Percentiles rank a stretch among this genome's conserved stretches.
Evolutionary conservation across 2,797 vertebrate genomes (phyloP).

Genomic region (Scomberomorus guttatus): DNA sequence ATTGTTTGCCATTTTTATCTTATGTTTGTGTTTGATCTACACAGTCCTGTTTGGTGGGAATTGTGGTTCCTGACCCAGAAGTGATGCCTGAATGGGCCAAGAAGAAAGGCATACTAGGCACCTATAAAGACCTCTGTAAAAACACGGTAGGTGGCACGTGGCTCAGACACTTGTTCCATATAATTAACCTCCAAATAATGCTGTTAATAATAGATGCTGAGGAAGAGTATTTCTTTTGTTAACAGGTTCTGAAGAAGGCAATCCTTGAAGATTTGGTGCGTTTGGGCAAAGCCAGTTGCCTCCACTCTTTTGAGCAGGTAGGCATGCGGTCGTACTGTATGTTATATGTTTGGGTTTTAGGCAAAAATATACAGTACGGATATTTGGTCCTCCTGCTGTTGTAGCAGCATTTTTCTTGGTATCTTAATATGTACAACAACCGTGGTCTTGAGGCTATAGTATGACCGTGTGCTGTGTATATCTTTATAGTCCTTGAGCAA

Average conservation of each 20-base stretch:
- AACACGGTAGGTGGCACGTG: conserved; percentile 85
- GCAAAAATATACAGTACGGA: not conserved
- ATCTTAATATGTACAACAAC: not conserved
- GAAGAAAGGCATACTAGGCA: conserved; percentile 93
- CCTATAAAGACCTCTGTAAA: conserved; percentile 90
- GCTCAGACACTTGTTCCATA: not conserved
- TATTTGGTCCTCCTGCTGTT: not conserved
- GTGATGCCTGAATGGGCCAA: conserved; percentile 95
- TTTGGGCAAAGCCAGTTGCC: conserved; percentile 94
- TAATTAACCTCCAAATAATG: not conserved
- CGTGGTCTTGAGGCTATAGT: not conserved
- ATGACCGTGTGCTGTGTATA: not conserved
- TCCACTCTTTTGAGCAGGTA: conserved; percentile 99
- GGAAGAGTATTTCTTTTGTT: conserved; percentile 22
- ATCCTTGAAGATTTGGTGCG: conserved; percentile 95
- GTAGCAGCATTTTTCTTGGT: not conserved
- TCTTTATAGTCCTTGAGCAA: not conserved
- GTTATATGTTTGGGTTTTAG: not conserved
- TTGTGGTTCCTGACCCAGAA: conserved; percentile 95
- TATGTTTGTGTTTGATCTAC: conserved; percentile 2
- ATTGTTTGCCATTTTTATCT: not conserved
- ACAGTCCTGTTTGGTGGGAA: conserved; percentile 96
- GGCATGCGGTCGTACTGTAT: conserved; percentile 4
- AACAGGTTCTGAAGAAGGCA: conserved; percentile 91
- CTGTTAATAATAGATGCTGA: not conserved